Conservation (phyloP, 1,140 invertebrate genomes). For the Hormaphis cornu region DNA sequence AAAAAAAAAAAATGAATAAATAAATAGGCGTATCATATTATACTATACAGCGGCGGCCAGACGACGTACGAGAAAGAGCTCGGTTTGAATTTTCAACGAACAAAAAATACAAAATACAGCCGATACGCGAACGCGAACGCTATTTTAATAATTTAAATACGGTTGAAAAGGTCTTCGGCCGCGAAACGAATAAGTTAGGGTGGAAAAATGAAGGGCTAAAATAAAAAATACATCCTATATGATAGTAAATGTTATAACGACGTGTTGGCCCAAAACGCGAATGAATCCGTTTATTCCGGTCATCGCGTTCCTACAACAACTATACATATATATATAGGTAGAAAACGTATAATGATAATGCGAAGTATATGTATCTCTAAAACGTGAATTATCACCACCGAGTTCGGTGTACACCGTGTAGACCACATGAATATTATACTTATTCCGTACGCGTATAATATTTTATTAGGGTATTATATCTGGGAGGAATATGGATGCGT, state of each 20-base stretch:
- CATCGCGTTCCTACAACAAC: not conserved
- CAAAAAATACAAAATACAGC: not conserved
- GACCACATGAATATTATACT: too few species aligned
- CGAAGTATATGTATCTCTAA: not conserved
- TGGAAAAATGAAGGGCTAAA: not conserved
- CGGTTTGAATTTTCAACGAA: not conserved
- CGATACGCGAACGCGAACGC: not conserved
- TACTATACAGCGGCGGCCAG: not conserved
- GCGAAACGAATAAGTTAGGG: not conserved
- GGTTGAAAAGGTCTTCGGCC: not conserved
- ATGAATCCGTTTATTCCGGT: not conserved
- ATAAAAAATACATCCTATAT: not conserved
- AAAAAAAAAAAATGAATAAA: conserved; percentile 27
- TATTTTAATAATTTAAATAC: conserved; percentile 16
- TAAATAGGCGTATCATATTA: conserved; percentile 21
- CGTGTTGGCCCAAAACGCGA: not conserved
- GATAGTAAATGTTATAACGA: too few species aligned
- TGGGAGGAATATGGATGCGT: not conserved
- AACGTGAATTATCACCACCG: not conserved
- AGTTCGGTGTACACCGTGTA: too few species aligned
- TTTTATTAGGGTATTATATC: conserved; percentile 21
- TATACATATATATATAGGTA: too few species aligned
- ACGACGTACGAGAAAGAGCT: not conserved
- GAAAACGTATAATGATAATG: not conserved
- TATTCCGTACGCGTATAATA: not conserved